Evolutionary conservation across 2,888 invertebrate genomes (phyloP), one percentile per base, ranked within the genome.

Genomic region (Drosophila pseudotalamancana): DNA sequence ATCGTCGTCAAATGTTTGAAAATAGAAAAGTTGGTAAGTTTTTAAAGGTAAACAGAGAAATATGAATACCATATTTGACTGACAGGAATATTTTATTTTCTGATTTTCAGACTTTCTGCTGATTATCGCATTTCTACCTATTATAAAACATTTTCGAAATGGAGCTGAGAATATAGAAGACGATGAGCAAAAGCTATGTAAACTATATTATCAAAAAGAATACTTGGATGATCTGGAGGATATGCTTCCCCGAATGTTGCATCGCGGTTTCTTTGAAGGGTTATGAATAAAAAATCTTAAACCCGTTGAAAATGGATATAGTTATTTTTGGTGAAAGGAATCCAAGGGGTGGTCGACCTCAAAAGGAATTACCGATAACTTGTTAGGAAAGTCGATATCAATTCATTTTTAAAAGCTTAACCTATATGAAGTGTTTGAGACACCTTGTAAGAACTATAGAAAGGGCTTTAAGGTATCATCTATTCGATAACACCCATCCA

Each of bases 11-110:
- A 51, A 31, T 84, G n/a, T 46, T 77, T n/a, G 43, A 61, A 3
- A 73, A 75, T n/a, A 60, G 48, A 49, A 35, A 63, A 23, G 43
- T 66, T 37, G 79, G 84, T 87, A 63, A 56, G 37, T 6, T 4
- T 12, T 11, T 14, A 42, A 35, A 14, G 18, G 27, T 27, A 9
- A 3, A 27, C 14, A 11, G 11, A 27, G 1, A 19, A 6, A 34
- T 18, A 11, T 11, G 16, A 42, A 11, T 14, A 23, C 3, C 1
- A 14, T 34, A 14, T 19, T 25, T 4, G 11, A 0, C 12, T 6
- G 0, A 16, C 1, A 14, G 6, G 0, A 18, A 8, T 2, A 2
- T 4, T 4, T 29, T 4, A n/a, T n/a, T 12, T 11, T 12, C 31
- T 12, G 9, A 8, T 16, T 18, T 6, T 3, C 18, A 71, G 72